Evolutionary conservation across 2,888 invertebrate species (phyloP), one percentile per base, ranked within the genome.

Genomic region (Agriotes lineatus): DNA sequence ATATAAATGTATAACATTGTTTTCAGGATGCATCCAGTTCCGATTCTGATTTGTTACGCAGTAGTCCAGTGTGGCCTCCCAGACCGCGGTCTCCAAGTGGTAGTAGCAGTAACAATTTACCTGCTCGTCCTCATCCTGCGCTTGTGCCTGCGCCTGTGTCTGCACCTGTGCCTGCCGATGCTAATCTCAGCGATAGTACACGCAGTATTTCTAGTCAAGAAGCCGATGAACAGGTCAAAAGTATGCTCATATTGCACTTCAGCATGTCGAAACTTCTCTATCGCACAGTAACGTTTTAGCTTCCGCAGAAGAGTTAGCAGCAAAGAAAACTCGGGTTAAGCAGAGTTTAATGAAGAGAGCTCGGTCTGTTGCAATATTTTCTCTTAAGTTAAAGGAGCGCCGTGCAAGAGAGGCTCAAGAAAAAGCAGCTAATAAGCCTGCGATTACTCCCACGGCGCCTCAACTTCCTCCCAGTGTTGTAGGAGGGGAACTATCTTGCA

Each of bases 321-420:
- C 90, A 67, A 91, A 91, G 79, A 90, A 90, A 35, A 87, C 90
- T 10, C 81, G 86, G 35, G 88, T 91, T 14, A 91, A 91, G 79
- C 94, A 94, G 54, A 90, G 90, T 75, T 82, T 95, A 20, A 93
- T 95, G 84, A 95, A 95, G 82, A 89, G 94, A 57, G 94, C 95
- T 4, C 88, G 94, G 10, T 94, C 94, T 0, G 94, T 95, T 44
- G 94, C 94, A 3, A 93, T 95, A 79, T 95, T 95, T 84, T 94
- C 94, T 3, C 84, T 95, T 56, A 94, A 94, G 64, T 84, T 95
- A 71, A 91, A 91, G 77, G 91, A 91, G 77, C 86, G 92, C n/a
- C 87, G 93, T 60, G 94, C 94, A 63, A 85, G 93, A 25, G 94
- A 94, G 79, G 94, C 94, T 0, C 91, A 90, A 67, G 90, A 90